Base-by-base conservation (phyloP, 37 sponge, comb jelly and placozoan species). In the Crambe crambe region DNA sequence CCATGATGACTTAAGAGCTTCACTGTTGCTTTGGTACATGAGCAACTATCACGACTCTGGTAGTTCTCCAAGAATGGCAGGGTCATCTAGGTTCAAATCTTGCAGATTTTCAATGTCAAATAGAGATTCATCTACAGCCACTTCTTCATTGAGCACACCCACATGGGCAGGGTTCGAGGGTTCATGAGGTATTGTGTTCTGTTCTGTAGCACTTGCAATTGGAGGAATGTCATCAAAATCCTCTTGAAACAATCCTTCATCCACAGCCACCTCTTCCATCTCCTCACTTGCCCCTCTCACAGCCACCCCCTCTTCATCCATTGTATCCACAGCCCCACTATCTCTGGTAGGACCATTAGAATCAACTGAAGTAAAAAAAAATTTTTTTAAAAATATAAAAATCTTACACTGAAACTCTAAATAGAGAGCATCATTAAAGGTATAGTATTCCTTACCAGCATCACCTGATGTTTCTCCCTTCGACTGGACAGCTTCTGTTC, bases 101-200 rank as follows among this genome's bases (percentile, higher is more conserved):
- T 85, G 74, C 25, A 73, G 23, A 37, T 86, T 67, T 32, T 80
- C 81, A 25, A 74, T 42, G 38, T 80, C 87, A 65, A 86, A 86
- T 37, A 86, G 56, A 2, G 73, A 81, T 54, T 86, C 87, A 34
- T 86, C 87, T 0, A 86, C 69, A 5, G 40, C 35, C 42, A 86
- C 68, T 5, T 57, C 75, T 25, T 63, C 66, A 37, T 74, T 64
- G 5, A 1, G 5, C 57, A 27, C 74, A 25, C 47, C 56, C 36
- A 25, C 54, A 37, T 20, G 34, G 3, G 34, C 39, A 68, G 4
- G 34, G 8, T 34, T 37, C 9, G 63, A 8, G 25, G 23, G 12
- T 17, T 70, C 35, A 3, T 58, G 3, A 18, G 59, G 21, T 26
- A 58, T 58, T 51, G 15, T 51, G 4, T 4, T 60, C 5, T 3